These are phyloP conservation scores for Bubalus kerabau DNA, from an alignment of 2,113 vertebrate genomes.

Conservation along the genomic window DNA sequence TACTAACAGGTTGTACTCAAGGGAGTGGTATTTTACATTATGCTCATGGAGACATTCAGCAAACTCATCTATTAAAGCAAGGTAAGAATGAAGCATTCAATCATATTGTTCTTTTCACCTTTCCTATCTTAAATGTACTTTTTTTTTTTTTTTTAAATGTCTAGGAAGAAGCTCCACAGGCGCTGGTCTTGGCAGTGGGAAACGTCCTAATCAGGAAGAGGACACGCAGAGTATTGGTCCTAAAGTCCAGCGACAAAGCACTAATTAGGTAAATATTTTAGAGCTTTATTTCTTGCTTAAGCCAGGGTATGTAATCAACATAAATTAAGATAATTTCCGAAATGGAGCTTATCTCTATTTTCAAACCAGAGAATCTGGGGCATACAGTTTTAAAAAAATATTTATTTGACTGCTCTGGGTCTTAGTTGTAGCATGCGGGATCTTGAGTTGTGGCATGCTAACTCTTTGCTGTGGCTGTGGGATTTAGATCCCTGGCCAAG, in stretches of 20 bases:
- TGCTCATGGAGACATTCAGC: constrained; percentile 80
- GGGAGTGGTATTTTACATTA: constrained; percentile 83
- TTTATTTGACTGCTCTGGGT: not conserved
- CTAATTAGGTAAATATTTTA: constrained; percentile 77
- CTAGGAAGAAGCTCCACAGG: constrained; percentile 79
- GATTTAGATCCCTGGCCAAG: not conserved
- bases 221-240: constrained; percentile 79
- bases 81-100: constrained; percentile 72
- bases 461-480: not conserved
- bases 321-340: not conserved
- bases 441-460: not conserved
- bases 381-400: not conserved
- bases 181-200: constrained; percentile 77
- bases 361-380: not conserved
- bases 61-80: constrained; percentile 80
- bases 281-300: not conserved
- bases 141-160: constrained; percentile 64
- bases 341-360: not conserved
- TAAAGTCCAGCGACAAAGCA: constrained; percentile 85
- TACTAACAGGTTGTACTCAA: constrained; percentile 80
- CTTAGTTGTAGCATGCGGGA: not conserved
- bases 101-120: not conserved
- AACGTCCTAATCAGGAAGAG: constrained; percentile 83
- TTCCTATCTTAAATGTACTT: constrained; percentile 25
- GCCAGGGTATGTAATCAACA: not conserved